Percentiles rank a stretch among this genome's conserved stretches.
Evolutionary conservation across 2,888 invertebrate species (phyloP).

Genomic region (Hecatera dysodea): DNA sequence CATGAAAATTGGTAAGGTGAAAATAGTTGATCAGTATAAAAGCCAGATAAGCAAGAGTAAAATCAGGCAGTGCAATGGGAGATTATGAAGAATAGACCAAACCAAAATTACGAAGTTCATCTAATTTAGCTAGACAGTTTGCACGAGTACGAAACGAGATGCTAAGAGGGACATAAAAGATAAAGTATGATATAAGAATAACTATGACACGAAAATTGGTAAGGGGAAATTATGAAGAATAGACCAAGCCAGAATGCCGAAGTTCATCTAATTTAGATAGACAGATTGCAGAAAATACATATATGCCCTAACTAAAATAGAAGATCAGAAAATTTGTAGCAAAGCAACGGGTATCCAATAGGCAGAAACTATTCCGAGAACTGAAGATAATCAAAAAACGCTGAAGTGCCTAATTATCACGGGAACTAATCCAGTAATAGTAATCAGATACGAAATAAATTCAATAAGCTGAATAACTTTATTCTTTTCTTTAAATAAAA

Average conservation of each 20-base stretch:
- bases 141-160: slow-evolving; percentile 18
- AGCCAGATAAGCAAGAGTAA: neutral
- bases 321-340: neutral
- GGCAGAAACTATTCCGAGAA: neutral
- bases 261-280: slow-evolving; percentile 3
- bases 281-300: slow-evolving; percentile 25
- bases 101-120: too few species aligned
- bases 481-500: slow-evolving; percentile 10
- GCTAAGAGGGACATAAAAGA: neutral
- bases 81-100: slow-evolving; percentile 10
- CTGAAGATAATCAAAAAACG: neutral
- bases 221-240: too few species aligned
- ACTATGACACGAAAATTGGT: too few species aligned
- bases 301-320: neutral
- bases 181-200: neutral
- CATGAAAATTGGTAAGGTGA: neutral
- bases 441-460: neutral
- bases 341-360: neutral
- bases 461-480: neutral
- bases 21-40: neutral
- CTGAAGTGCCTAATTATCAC: neutral
- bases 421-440: neutral
- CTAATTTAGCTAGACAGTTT: too few species aligned
- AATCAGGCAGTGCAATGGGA: neutral
- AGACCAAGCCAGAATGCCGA: slow-evolving; percentile 30